Evolutionary conservation across 2,888 invertebrate genomes (phyloP).

Genomic region (Drosophila mercatorum): DNA sequence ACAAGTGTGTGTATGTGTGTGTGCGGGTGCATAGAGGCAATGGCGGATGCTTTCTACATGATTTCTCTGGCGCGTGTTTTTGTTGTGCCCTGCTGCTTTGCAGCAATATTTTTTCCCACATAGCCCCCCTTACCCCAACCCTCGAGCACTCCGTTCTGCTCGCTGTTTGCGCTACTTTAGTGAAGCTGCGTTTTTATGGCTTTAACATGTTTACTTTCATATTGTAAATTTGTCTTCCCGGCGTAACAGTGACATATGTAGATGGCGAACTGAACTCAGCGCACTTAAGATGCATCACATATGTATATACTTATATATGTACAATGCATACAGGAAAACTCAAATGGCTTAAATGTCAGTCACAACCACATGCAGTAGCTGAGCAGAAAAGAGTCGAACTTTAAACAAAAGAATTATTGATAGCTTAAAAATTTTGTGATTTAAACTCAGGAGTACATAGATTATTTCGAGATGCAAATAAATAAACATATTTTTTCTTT

Average conservation of each 20-base stretch:
- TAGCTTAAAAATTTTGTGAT: too few relatives aligned
- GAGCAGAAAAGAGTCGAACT: too few relatives aligned
- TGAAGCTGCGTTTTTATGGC: slow-evolving; percentile 76
- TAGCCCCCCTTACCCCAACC: background rate
- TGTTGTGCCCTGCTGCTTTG: slow-evolving; percentile 51
- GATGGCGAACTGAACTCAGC: slow-evolving; percentile 8
- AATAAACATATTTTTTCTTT: too few relatives aligned
- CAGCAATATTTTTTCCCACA: slow-evolving; percentile 57
- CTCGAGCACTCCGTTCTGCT: background rate
- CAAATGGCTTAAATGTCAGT: too few relatives aligned
- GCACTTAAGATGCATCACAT: slow-evolving; percentile 2
- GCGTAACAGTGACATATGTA: slow-evolving; percentile 73
- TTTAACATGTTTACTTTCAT: slow-evolving; percentile 81
- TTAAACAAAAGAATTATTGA: too few relatives aligned
- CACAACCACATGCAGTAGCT: too few relatives aligned
- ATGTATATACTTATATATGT: too few relatives aligned
- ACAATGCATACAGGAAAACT: too few relatives aligned
- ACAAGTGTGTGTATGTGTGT: background rate
- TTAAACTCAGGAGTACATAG: too few relatives aligned
- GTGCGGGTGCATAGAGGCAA: slow-evolving; percentile 17
- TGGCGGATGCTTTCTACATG: slow-evolving; percentile 68
- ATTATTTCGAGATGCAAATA: too few relatives aligned
- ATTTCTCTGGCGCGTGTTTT: slow-evolving; percentile 66
- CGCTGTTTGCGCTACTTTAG: slow-evolving; percentile 43
- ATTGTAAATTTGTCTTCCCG: slow-evolving; percentile 76